Base-by-base conservation (phyloP, 2,797 vertebrate species). In the Sebastes hubbsi region DNA sequence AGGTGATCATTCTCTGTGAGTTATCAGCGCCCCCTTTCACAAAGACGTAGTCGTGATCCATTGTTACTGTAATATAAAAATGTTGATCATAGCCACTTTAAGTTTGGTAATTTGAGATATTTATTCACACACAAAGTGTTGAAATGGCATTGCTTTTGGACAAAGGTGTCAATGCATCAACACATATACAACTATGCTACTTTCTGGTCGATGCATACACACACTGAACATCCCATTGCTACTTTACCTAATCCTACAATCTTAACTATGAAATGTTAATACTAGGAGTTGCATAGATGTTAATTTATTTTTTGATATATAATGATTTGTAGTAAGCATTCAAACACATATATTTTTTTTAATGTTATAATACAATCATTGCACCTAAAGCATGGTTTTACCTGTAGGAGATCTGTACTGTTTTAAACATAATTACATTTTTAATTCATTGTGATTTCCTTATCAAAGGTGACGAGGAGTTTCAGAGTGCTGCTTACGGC, bases 401-500 rank as follows among this genome's bases (percentile, higher is more conserved):
- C 36, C 20, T 56, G 10, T 56, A 24, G 5, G 9, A 46, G 4
- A 27, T n/a, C 8, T 46, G 5, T 32, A 30, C 20, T 63, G 49
- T 62, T 58, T 69, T 25, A 76, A 64, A 54, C 18, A n/a, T 13
- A 13, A 3, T 46, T 56, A 11, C 14, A 22, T 34, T 64, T 46
- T 69, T 22, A 52, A 27, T 42, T 64, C 5, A 16, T 2, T 81
- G 10, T 75, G 13, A 2, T 63, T 77, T 81, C 2, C 3, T 72
- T 75, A 73, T 77, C 13, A n/a, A 82, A 92, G 94, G 93, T 46
- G 94, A 95, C 38, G 94, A 95, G 0, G 94, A 95, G 0, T 95
- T 92, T 82, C 92, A 94, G 87, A 95, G 94, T 11, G 93, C 93
- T 32, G 91, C 83, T 18, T 94, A 92, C 3, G 92, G 93, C 62